Evolutionary conservation across 1,140 invertebrate species (phyloP).

Genomic region (Eueides isabella): DNA sequence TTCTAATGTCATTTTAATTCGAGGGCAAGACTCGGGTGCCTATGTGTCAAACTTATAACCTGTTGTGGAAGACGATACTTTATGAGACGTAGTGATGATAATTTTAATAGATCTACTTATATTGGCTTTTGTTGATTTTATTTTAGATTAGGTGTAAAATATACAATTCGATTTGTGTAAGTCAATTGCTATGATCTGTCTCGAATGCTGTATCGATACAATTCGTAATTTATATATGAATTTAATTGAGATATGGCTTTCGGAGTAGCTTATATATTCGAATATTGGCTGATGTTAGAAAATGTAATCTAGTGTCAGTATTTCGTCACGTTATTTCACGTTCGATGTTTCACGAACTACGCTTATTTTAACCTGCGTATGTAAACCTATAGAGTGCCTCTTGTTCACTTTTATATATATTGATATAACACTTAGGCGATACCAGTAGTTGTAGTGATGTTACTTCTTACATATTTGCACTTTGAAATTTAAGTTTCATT

Average conservation of each 20-base stretch:
- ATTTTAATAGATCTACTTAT: constrained; percentile 41
- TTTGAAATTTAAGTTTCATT: constrained; percentile 47
- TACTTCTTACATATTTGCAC: constrained; percentile 68
- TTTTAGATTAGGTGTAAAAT: constrained; percentile 52
- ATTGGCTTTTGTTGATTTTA: constrained; percentile 55
- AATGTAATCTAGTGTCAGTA: constrained; percentile 62
- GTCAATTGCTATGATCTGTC: constrained; percentile 40
- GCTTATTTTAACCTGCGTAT: constrained; percentile 79
- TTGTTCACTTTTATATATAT: constrained; percentile 82
- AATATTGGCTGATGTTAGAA: constrained; percentile 62
- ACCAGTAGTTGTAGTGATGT: constrained; percentile 71
- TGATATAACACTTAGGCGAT: constrained; percentile 75
- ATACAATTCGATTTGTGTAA: constrained; percentile 42
- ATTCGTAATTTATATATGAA: constrained; percentile 36
- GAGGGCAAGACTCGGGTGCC: constrained; percentile 49
- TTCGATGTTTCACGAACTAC: constrained; percentile 74
- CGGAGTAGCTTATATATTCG: constrained; percentile 44
- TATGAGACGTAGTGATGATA: constrained; percentile 64
- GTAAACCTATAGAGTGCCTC: constrained; percentile 82
- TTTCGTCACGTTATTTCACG: constrained; percentile 59
- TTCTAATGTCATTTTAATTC: constrained; percentile 52
- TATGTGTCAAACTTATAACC: constrained; percentile 63
- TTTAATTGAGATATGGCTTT: constrained; percentile 37
- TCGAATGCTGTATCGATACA: constrained; percentile 30
- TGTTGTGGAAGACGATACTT: constrained; percentile 79